Evolutionary conservation across 2,888 invertebrate genomes (phyloP), one percentile per base, ranked within the genome.

Genomic region (Phortica okadai): DNA sequence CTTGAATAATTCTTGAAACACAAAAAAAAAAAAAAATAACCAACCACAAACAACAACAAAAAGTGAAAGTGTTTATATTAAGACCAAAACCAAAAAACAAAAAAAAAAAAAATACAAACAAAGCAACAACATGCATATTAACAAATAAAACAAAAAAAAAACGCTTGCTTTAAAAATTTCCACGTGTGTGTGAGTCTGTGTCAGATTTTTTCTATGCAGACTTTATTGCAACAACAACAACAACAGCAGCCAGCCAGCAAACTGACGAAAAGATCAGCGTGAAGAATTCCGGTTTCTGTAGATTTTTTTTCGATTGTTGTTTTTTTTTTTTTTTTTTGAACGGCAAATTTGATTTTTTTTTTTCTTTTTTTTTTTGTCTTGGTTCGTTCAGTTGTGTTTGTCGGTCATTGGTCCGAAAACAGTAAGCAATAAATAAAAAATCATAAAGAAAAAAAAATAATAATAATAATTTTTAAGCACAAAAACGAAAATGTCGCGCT

Each of bases 371-470:
- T 25, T 56, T 73, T 3, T 50, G 50, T 50, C 16, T 11, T 42
- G 50, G 62, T 64, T 74, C 21, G 21, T 64, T 69, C 16, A 44
- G 67, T 81, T 80, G 74, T 73, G 80, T 84, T 84, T 84, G 82
- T 88, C 86, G 87, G 89, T 89, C 87, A 86, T 86, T 88, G 89
- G 86, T 85, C 88, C 80, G 84, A 81, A 83, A 80, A 80, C 77
- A 78, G 77, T 80, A 83, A 54, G 80, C 76, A 79, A 74, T 79
- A 77, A 78, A 78, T n/a, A 59, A 74, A 66, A 56, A 41, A 41
- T 41, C 14, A 56, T 59, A 42, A 25, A 41, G 8, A 67, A 73
- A 58, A 75, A 67, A 73, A 78, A 50, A 62, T 14, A 64, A 74
- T 80, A 78, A 79, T 50, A 16, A 64, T 58, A 59, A 11, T 50